Base-by-base conservation (phyloP, 2,797 vertebrate species). In the Pipistrellus pipistrellus region DNA sequence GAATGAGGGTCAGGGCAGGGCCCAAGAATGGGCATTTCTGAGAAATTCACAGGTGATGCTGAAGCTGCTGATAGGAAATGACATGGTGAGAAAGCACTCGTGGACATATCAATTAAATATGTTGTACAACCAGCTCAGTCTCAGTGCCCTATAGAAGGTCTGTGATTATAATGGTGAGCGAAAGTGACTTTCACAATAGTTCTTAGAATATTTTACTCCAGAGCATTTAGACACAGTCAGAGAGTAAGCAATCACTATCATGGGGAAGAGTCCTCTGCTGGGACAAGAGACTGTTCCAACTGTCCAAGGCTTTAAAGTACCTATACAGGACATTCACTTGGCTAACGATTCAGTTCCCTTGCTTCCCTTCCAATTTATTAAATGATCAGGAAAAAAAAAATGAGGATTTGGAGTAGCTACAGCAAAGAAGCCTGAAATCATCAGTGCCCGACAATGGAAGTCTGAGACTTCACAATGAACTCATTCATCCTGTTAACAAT, bases 311-410 rank as follows among this genome's bases (percentile, higher is more conserved):
- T 62, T 75, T 48, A 23, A 71, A 85, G 77, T 46, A 53, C 30
- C 68, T 88, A 21, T 59, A 38, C 0, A 48, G 46, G 71, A 48
- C 55, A 69, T 32, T 55, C 71, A 53, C 59, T 83, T 32, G 18
- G 15, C 23, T 72, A 81, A 88, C 11, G 41, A 53, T 69, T 46
- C n/a, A 87, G 17, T 35, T 92, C n/a, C 59, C 35, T 78, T 4
- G 35, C 35, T 77, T 83, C 66, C 46, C 57, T 93, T 20, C 6
- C 18, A 82, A n/a, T 23, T 46, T 92, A 59, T 62, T 66, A 80
- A 92, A 41, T 84, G 75, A 73, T 88, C 23, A 84, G 59, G 44
- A 2, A 92, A 96, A 82, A 92, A 96, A 82, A 82, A 71, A 68
- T 11, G 35, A 66, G 13, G 4, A 71, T 85, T 69, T 87, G 51